Evolutionary conservation across 2,113 vertebrate genomes (phyloP), one percentile per base, ranked within the genome.

Genomic region (Entelurus aequoreus): DNA sequence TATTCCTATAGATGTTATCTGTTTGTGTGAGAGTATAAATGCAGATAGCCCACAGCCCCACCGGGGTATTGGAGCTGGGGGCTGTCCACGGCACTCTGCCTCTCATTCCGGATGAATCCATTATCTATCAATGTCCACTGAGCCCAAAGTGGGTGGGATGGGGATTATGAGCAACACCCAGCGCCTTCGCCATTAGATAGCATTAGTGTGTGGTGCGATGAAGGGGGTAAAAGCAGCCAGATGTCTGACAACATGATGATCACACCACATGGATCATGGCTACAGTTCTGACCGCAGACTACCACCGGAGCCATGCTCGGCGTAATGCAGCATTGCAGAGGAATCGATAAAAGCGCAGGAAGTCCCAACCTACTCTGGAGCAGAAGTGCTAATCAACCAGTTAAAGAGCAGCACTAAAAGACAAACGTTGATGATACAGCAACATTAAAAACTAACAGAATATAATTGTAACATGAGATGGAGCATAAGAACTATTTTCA

Each of bases 241-340:
- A 88, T 83, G 71, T 84, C 78, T 89, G 83, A 84, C 79, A 78
- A 74, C 64, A 60, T 68, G 60, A 4, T 79, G 72, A 87, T 84
- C 82, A 77, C 86, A 87, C 83, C 87, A 71, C 85, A 88, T 85
- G 70, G 69, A 72, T 75, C 67, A 42, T 63, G 58, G 87, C 84
- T 85, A 78, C 69, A 80, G 68, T 81, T 82, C 82, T 87, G 87
- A 90, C 90, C 90, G 73, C 88, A 90, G 88, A 68, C 63, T 72
- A 64, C 83, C 86, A 89, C 80, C 75, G 81, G 84, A 89, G 88
- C 79, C 86, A 66, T 81, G 81, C 73, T 87, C 78, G 72, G 84
- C 78, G 73, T 81, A 79, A 89, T 85, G 82, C 67, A 60, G 77
- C 71, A 79, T 86, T 87, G 89, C 88, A 92, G 78, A 0, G 2